phyloP scores from a whole-genome alignment of 2,888 invertebrate genomes.

The Stenodera caucasica region DNA sequence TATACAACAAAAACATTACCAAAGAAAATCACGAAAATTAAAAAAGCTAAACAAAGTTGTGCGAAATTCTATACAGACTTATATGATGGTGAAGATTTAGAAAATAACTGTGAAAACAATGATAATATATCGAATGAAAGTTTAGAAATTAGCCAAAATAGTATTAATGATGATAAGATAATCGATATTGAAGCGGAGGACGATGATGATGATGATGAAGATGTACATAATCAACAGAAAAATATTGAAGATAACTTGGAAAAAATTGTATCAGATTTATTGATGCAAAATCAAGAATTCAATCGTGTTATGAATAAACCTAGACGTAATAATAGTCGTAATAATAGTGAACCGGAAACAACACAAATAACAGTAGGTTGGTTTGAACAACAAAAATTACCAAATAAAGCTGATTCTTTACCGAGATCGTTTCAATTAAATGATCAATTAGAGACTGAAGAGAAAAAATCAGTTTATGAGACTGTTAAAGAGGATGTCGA shows the following conservation, averaged over 20 bases:
- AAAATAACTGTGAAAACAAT: conserved; percentile 58
- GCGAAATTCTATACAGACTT: conserved; percentile 70
- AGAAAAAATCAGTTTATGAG: conserved; percentile 45
- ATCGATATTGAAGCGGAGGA: conserved; percentile 26
- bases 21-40: conserved; percentile 71
- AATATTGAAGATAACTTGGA: conserved; percentile 64
- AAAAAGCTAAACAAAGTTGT: conserved; percentile 64
- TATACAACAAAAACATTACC: conserved; percentile 71
- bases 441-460: conserved; percentile 57
- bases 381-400: conserved; percentile 51
- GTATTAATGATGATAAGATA: conserved; percentile 59
- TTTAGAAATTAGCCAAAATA: conserved; percentile 40
- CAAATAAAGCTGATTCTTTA: conserved; percentile 74
- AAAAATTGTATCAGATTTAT: conserved; percentile 78
- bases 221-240: conserved; percentile 52
- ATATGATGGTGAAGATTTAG: conserved; percentile 63
- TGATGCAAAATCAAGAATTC: conserved; percentile 82
- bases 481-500: conserved; percentile 42
- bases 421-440: conserved; percentile 76
- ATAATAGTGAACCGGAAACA: conserved; percentile 53
- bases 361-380: conserved; percentile 64
- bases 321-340: conserved; percentile 58
- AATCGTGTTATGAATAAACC: conserved; percentile 74
- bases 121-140: conserved; percentile 65
- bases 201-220: conserved; percentile 53